Evolutionary conservation across 2,888 invertebrate genomes (phyloP).

Genomic region (Caenorhabditis japonica): DNA sequence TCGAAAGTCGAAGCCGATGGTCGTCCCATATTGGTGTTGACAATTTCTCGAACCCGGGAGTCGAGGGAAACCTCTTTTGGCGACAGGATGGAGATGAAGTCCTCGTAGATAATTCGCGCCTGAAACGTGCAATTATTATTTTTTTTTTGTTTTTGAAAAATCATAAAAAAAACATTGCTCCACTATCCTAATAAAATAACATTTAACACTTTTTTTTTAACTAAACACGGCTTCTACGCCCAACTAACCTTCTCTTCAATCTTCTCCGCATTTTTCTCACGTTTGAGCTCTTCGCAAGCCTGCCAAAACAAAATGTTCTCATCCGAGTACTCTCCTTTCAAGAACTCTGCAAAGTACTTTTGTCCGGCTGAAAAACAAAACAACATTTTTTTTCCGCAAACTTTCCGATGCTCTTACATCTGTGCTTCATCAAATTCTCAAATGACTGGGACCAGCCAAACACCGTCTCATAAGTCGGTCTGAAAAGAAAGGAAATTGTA

Average conservation of each 20-base stretch:
- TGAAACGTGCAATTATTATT: conserved; percentile 21
- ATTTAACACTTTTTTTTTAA: too few relatives aligned
- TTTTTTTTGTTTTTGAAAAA: too few relatives aligned
- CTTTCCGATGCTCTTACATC: too few relatives aligned
- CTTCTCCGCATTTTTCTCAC: conserved; percentile 90
- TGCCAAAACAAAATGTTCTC: conserved; percentile 77
- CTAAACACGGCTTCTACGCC: too few relatives aligned
- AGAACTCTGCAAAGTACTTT: conserved; percentile 75
- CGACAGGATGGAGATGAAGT: conserved; percentile 98
- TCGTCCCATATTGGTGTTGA: conserved; percentile 94
- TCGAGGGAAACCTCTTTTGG: conserved; percentile 99
- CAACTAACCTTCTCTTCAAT: conserved; percentile 87
- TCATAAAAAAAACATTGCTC: too few relatives aligned
- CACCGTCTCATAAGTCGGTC: conserved; percentile 75
- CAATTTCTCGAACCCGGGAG: conserved; percentile 95
- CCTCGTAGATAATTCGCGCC: conserved; percentile 82
- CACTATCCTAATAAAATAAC: too few relatives aligned
- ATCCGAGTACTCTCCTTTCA: conserved; percentile 76
- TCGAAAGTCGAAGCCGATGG: conserved; percentile 90
- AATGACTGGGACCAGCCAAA: conserved; percentile 76
- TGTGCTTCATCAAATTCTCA: conserved; percentile 76
- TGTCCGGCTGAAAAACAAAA: conserved; percentile 81
- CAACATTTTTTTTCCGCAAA: too few relatives aligned
- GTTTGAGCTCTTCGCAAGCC: conserved; percentile 80
- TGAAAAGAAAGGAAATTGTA: conserved; percentile 26